Conservation (phyloP, 2,113 vertebrate species). For the Edolisoma coerulescens region DNA sequence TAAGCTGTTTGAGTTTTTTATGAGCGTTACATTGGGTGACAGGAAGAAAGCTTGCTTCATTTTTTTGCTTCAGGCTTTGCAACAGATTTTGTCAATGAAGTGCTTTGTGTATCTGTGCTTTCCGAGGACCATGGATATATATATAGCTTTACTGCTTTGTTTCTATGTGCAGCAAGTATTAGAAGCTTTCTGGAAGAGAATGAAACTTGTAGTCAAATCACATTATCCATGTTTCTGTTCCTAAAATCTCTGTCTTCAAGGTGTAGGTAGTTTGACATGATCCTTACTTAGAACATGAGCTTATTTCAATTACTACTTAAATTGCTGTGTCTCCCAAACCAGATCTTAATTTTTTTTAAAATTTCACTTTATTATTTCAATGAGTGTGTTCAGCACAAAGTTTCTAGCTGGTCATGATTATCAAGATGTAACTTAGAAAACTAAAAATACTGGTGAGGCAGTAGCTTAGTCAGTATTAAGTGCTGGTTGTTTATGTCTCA, state of each 20-base stretch:
- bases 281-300: not conserved
- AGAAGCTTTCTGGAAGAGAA: not conserved
- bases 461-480: not conserved
- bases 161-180: not conserved
- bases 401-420: not conserved
- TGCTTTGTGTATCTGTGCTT: not conserved
- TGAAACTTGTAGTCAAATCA: not conserved
- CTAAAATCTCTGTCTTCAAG: not conserved
- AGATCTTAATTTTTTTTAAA: not conserved
- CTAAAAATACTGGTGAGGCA: not conserved
- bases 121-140: not conserved
- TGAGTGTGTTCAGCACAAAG: not conserved
- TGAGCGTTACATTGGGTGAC: rapidly evolving
- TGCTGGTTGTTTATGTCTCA: not conserved
- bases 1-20: not conserved
- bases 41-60: not conserved
- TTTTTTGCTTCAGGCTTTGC: not conserved
- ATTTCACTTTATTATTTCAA: not conserved
- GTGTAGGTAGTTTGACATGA: not conserved
- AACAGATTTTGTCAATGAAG: not conserved
- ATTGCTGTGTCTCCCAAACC: not conserved
- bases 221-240: not conserved
- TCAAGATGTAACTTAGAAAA: not conserved
- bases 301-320: not conserved
- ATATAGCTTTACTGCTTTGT: not conserved